A percentile compares a stretch with the other conserved stretches of the same genome.
Evolutionary conservation across 2,113 vertebrate species (phyloP).

Genomic region (Tretioscincus oriximinensis): DNA sequence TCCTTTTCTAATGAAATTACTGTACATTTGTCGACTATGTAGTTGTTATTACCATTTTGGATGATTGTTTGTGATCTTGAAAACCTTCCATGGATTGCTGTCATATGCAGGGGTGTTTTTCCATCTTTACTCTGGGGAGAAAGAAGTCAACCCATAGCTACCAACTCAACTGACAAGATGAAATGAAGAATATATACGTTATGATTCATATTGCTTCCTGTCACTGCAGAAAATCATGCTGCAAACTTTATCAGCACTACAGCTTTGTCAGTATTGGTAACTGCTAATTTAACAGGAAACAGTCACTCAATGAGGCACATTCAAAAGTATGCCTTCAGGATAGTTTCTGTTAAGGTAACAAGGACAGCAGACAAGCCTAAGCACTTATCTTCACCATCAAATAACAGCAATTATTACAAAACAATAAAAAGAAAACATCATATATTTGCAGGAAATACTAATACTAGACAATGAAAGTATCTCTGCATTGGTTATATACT

Average conservation of each 20-base stretch:
- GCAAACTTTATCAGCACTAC: constrained; percentile 24
- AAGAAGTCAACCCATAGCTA: constrained; percentile 6
- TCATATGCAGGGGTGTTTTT: constrained; percentile 98
- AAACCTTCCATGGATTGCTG: constrained; percentile 96
- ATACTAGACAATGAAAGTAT: background rate
- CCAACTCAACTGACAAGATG: background rate
- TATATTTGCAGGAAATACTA: background rate
- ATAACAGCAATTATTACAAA: background rate
- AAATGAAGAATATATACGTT: background rate
- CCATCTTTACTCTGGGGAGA: constrained; percentile 93
- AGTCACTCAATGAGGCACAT: constrained; percentile 16
- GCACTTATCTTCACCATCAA: background rate
- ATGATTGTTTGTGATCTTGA: constrained; percentile 98
- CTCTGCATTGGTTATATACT: constrained; percentile 9
- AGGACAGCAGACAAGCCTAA: constrained; percentile 2
- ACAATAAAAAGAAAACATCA: background rate
- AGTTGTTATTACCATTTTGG: constrained; percentile 86
- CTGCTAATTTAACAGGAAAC: constrained; percentile 7
- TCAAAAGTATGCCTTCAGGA: constrained; percentile 15
- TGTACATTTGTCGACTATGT: background rate
- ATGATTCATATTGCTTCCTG: background rate
- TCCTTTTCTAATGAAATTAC: background rate
- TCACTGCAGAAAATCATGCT: background rate
- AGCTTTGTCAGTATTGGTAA: constrained; percentile 3
- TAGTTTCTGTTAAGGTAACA: constrained; percentile 17